Percentiles rank a stretch among this genome's conserved stretches.
Conservation (phyloP, 2,113 vertebrate genomes). For the Agapornis roseicollis region DNA sequence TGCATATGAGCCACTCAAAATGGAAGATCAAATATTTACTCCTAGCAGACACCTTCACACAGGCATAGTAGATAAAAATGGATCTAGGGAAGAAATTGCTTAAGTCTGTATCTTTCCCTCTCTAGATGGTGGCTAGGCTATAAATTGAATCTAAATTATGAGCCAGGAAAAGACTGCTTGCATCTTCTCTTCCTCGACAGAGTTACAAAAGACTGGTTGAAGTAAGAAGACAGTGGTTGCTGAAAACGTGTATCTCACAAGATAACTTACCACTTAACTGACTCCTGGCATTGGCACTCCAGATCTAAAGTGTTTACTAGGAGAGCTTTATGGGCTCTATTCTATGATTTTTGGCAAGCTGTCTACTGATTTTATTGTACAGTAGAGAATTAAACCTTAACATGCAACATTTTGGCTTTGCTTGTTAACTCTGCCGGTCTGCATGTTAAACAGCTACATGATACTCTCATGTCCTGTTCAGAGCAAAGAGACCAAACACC, state of each 20-base stretch:
- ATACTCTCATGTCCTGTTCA: not conserved
- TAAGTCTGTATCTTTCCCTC: not conserved
- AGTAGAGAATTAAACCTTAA: not conserved
- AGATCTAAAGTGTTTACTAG: not conserved
- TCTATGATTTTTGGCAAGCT: conserved; percentile 6
- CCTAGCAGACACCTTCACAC: not conserved
- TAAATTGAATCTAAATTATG: not conserved
- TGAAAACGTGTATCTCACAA: not conserved
- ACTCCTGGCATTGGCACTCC: not conserved
- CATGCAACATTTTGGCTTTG: not conserved
- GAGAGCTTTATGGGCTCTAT: not conserved
- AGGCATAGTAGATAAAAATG: not conserved
- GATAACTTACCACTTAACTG: not conserved
- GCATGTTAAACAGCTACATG: not conserved
- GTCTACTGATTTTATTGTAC: not conserved
- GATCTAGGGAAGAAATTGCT: not conserved
- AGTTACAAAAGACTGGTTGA: not conserved
- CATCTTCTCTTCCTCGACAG: not conserved
- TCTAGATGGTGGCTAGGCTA: not conserved
- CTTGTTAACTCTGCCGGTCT: not conserved
- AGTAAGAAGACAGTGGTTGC: not conserved
- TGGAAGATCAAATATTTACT: not conserved
- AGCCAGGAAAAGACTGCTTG: not conserved
- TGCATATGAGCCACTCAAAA: not conserved
- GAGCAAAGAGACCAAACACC: not conserved